Evolutionary conservation across 1,140 invertebrate genomes (phyloP).

Genomic region (Sinella curviseta): DNA sequence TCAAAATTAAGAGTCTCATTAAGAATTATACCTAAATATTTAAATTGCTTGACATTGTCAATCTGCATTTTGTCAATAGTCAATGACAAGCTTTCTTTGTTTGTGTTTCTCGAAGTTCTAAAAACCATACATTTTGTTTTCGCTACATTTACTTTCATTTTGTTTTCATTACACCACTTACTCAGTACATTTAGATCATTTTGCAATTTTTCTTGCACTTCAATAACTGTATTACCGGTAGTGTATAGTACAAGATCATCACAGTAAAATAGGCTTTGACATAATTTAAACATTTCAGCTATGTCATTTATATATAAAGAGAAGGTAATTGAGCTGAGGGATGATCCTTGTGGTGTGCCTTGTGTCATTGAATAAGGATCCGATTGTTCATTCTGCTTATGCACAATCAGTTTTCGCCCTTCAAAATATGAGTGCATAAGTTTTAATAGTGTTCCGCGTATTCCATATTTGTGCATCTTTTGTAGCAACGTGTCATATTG

Average conservation of each 20-base stretch:
- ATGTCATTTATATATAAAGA: neutral
- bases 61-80: neutral
- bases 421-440: neutral
- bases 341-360: neutral
- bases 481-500: neutral
- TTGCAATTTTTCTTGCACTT: neutral
- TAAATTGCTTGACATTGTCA: neutral
- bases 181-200: neutral
- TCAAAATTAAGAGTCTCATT: neutral
- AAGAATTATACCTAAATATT: neutral
- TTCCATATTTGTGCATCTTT: too few species aligned
- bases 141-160: neutral
- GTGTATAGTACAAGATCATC: neutral
- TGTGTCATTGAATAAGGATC: neutral
- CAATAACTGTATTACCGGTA: neutral
- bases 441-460: neutral
- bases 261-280: neutral
- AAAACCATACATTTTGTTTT: neutral
- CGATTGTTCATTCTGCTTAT: neutral
- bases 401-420: neutral
- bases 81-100: neutral
- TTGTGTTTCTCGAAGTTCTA: neutral
- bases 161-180: neutral
- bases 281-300: neutral
- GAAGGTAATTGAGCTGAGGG: neutral